Evolutionary conservation across 2,888 invertebrate species (phyloP).

Genomic region (Ariolimax columbianus): DNA sequence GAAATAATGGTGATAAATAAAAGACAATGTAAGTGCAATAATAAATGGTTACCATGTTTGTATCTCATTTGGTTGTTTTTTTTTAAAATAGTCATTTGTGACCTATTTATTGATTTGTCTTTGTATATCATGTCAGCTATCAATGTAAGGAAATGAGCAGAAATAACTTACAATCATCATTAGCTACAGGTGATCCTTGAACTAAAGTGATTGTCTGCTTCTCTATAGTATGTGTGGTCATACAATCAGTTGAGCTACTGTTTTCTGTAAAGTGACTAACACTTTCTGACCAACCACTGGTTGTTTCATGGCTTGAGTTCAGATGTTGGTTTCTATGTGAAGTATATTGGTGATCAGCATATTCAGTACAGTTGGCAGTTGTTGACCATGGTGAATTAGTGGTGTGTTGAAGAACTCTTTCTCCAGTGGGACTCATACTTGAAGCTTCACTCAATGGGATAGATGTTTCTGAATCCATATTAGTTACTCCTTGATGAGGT

Average conservation of each 20-base stretch:
- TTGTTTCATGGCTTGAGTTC: not conserved
- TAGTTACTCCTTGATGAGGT: not conserved
- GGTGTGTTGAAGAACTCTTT: not conserved
- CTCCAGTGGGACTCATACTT: not conserved
- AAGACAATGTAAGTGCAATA: no score
- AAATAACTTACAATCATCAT: constrained; percentile 28
- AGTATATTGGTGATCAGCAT: not conserved
- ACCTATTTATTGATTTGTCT: no score
- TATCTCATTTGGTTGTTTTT: no score
- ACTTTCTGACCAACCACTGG: not conserved
- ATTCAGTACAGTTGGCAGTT: not conserved
- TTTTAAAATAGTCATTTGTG: no score
- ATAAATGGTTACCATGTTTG: no score
- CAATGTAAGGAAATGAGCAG: not conserved
- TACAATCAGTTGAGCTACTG: not conserved
- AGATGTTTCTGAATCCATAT: not conserved
- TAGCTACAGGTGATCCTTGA: constrained; percentile 23
- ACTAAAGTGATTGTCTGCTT: constrained; percentile 35
- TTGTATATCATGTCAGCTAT: no score
- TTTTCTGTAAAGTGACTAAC: not conserved
- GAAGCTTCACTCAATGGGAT: not conserved
- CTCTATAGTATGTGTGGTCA: constrained; percentile 35
- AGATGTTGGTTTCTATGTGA: not conserved
- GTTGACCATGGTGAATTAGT: not conserved
- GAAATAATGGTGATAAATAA: no score